Percentiles rank a stretch among this genome's conserved stretches.
Evolutionary conservation across 2,797 vertebrate genomes (phyloP).

Genomic region (Poeciliopsis turneri): DNA sequence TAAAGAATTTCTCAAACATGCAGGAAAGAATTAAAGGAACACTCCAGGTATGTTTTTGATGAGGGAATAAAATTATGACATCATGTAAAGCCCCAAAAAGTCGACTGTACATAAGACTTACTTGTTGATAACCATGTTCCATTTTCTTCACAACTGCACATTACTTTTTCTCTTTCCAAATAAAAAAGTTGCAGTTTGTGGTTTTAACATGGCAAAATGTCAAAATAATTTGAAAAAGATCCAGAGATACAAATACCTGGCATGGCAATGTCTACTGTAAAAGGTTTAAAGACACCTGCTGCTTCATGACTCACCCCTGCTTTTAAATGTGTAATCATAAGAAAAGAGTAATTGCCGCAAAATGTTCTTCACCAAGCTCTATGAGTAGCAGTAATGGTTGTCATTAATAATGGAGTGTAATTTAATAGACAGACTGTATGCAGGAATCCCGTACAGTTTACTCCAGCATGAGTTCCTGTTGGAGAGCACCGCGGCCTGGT

Average conservation of each 20-base stretch:
- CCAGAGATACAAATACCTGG: background rate
- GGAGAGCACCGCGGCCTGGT: slow-evolving; percentile 34
- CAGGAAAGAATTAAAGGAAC: too few species aligned
- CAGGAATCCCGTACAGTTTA: slow-evolving; percentile 23
- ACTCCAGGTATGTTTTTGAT: too few species aligned
- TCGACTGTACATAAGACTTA: too few species aligned
- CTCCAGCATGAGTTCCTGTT: slow-evolving; percentile 5
- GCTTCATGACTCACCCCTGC: background rate
- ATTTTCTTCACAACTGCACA: background rate
- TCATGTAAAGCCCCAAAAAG: too few species aligned
- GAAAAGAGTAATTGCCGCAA: background rate
- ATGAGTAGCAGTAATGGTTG: background rate
- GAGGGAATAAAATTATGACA: too few species aligned
- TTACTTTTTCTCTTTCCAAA: background rate
- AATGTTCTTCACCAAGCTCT: background rate
- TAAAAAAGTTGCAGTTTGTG: background rate
- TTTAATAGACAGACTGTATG: slow-evolving; percentile 11
- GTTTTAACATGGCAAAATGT: background rate
- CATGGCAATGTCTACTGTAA: background rate
- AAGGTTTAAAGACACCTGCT: background rate
- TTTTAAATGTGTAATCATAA: background rate
- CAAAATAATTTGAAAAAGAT: background rate
- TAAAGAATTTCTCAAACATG: too few species aligned
- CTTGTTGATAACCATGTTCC: background rate
- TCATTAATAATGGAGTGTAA: slow-evolving; percentile 4